Percentiles rank a stretch among this genome's conserved stretches.
Conservation (phyloP, 23 tunicate genomes). For the Clavelina lepadiformis region DNA sequence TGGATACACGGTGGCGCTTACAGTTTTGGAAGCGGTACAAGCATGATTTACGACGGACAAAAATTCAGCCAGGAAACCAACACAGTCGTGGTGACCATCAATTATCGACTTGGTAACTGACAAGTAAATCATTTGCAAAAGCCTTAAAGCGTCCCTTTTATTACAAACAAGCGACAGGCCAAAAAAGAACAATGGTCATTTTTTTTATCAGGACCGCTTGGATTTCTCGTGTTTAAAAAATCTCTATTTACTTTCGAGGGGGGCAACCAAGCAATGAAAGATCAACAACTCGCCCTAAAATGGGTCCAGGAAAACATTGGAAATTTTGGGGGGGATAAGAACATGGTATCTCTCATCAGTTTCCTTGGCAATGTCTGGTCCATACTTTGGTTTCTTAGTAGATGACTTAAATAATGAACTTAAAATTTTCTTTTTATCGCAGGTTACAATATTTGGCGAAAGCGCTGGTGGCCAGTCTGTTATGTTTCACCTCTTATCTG, state of each 20-base stretch:
- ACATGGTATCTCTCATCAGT: too few relatives aligned
- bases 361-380: too few relatives aligned
- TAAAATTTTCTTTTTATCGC: neutral
- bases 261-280: constrained; percentile 26
- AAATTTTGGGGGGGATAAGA: constrained; percentile 76
- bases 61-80: constrained; percentile 58
- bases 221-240: constrained; percentile 36
- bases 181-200: neutral
- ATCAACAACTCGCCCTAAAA: constrained; percentile 45
- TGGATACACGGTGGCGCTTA: constrained; percentile 83
- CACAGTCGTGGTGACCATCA: constrained; percentile 63
- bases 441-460: constrained; percentile 75
- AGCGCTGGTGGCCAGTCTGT: constrained; percentile 70
- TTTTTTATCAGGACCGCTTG: constrained; percentile 35
- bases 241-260: neutral
- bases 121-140: neutral
- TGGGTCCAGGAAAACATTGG: constrained; percentile 78
- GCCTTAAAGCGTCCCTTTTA: neutral
- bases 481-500: constrained; percentile 50
- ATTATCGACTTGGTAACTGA: constrained; percentile 65
- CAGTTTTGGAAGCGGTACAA: constrained; percentile 49
- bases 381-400: too few relatives aligned
- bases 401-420: neutral
- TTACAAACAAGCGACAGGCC: neutral
- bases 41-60: constrained; percentile 26